Evolutionary conservation across 2,888 invertebrate species (phyloP).

Genomic region (Diachrysia chrysitis): DNA sequence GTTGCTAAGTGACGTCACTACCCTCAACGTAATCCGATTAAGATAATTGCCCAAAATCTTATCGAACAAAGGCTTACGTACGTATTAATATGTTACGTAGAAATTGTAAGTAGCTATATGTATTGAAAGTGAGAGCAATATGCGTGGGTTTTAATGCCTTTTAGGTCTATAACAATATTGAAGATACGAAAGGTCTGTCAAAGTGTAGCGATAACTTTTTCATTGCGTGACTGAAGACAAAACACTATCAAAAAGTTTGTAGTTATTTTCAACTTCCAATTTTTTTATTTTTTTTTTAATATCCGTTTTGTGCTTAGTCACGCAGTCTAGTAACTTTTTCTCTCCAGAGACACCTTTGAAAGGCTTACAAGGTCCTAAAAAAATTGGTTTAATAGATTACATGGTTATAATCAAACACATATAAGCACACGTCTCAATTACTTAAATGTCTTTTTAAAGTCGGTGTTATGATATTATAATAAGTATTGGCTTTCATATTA

Average conservation of each 20-base stretch:
- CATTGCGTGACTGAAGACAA: background rate
- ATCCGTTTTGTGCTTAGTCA: background rate
- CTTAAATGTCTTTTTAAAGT: background rate
- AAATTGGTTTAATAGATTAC: background rate
- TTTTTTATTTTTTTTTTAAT: background rate
- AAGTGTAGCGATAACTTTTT: background rate
- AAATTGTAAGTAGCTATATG: conserved; percentile 13
- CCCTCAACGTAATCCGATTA: conserved; percentile 84
- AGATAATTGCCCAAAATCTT: conserved; percentile 86
- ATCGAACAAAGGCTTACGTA: conserved; percentile 71
- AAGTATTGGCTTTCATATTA: background rate
- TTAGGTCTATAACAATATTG: background rate
- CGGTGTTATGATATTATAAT: conserved; percentile 2
- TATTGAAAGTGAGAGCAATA: conserved; percentile 23
- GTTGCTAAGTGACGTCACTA: conserved; percentile 87
- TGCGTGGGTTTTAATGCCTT: conserved; percentile 10
- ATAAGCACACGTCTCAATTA: background rate
- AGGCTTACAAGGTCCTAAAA: background rate
- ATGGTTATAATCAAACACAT: background rate
- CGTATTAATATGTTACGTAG: conserved; percentile 19
- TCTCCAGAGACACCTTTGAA: background rate
- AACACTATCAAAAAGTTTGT: background rate
- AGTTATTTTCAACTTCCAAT: background rate
- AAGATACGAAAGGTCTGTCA: background rate
- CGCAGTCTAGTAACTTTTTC: background rate